A percentile compares a stretch with the other conserved stretches of the same genome.
phyloP scores from a whole-genome alignment of 2,113 vertebrate genomes.

The Scartelaos histophorus region DNA sequence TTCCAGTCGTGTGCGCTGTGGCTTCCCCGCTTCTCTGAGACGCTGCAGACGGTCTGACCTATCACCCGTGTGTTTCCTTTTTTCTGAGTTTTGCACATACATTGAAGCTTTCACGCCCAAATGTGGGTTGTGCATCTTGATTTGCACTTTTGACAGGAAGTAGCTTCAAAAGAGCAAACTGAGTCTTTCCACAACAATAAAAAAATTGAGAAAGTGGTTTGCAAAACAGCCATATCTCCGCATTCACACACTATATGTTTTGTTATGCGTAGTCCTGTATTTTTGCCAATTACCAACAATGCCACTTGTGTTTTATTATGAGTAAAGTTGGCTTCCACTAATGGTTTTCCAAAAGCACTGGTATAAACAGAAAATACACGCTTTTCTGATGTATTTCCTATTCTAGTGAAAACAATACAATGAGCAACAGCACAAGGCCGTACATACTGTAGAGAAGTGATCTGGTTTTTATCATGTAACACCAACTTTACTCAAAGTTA shows the following conservation, averaged over 20 bases:
- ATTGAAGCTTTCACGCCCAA: neutral
- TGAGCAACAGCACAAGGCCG: neutral
- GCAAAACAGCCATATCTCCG: slow-evolving; percentile 17
- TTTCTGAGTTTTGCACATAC: neutral
- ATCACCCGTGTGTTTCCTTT: slow-evolving; percentile 35
- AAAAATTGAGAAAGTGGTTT: slow-evolving; percentile 22
- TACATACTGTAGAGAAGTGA: too few species aligned
- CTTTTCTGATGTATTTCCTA: too few species aligned
- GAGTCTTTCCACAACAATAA: slow-evolving; percentile 51
- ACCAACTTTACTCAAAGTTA: too few species aligned
- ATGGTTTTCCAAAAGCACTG: slow-evolving; percentile 5
- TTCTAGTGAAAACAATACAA: neutral
- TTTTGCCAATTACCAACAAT: slow-evolving; percentile 20
- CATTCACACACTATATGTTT: slow-evolving; percentile 7
- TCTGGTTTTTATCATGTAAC: too few species aligned
- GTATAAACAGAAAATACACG: neutral
- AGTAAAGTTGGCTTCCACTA: slow-evolving; percentile 17
- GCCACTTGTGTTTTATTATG: slow-evolving; percentile 16
- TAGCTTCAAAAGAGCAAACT: slow-evolving; percentile 51
- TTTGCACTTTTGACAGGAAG: slow-evolving; percentile 63
- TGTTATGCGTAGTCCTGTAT: neutral
- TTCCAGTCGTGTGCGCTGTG: slow-evolving; percentile 17
- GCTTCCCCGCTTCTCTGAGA: neutral
- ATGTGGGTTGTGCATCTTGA: slow-evolving; percentile 42
- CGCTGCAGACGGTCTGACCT: slow-evolving; percentile 19